Base-by-base conservation (phyloP, 2,888 invertebrate genomes). In the Tortricodes alternella region DNA sequence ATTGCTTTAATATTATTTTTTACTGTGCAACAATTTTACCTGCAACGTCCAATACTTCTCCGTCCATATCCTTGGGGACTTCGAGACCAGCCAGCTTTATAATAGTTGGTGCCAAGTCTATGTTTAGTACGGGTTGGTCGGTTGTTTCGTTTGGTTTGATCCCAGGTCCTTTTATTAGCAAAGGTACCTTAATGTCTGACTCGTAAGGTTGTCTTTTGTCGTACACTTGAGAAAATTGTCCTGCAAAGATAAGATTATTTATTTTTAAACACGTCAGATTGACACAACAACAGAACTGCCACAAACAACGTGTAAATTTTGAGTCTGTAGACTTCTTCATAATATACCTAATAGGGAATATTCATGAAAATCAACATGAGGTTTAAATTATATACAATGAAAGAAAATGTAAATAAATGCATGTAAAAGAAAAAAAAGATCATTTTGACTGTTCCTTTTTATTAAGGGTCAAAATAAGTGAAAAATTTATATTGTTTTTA, bases 131-230 rank as follows among this genome's bases (percentile, higher is more conserved):
- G 0, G 95, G 93, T 46, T 92, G 85, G 0, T 78, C 73, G 59
- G 92, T 81, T 0, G 85, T 67, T 0, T 79, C 72, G 46, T 92
- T 92, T 21, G 81, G 82, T 8, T 73, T 69, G 8, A 97, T 83
- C 1, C 90, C 90, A 0, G 98, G 97, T 0, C 97, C 98, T 39
- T 94, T 90, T 1, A 98, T 93, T 41, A 97, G 71, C 3, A 98
- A 87, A 0, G 98, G 98, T 0, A 98, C 94, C 65, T 94, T 92
- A 37, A 97, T 94, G 73, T 98, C 98, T 0, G 96, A 94, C 76
- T 98, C 97, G 80, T 98, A 98, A 0, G 96, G 96, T 70, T 97
- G 97, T 1, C 98, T 91, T 75, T 98, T 98, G 82, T 98, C 98
- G 85, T 94, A 94, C 0, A 97, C 95, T 85, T 96, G 93, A 2